Conservation (phyloP, 2,113 vertebrate species). For the Sceloporus tristichus region DNA sequence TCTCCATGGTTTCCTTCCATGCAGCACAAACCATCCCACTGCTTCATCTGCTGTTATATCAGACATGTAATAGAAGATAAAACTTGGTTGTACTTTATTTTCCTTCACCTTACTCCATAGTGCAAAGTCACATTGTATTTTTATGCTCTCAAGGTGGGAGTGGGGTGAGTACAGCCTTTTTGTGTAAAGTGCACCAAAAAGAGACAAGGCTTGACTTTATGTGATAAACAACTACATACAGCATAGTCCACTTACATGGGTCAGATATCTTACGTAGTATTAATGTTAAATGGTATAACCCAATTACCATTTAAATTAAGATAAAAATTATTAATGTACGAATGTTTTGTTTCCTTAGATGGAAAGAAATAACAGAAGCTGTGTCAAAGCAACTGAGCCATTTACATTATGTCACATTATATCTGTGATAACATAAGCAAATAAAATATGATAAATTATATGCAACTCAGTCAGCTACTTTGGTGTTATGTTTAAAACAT, state of each 20-base stretch:
- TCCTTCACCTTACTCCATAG: neutral
- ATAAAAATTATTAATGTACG: neutral
- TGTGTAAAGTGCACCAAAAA: neutral
- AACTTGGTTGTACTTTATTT: neutral
- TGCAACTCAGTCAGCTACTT: neutral
- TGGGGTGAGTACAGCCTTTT: neutral
- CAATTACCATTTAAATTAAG: neutral
- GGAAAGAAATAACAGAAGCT: neutral
- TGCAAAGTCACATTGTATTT: conserved; percentile 12
- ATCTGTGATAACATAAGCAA: neutral
- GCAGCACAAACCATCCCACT: neutral
- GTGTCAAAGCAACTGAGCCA: too few species aligned
- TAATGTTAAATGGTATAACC: neutral
- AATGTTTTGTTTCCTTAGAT: neutral
- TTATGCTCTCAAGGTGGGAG: conserved; percentile 28
- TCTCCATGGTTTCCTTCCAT: too few species aligned
- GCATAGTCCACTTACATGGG: neutral
- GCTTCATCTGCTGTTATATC: neutral
- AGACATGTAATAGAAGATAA: neutral
- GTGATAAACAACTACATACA: neutral
- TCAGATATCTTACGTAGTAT: neutral
- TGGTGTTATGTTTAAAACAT: neutral
- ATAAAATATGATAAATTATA: neutral
- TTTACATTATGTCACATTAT: neutral
- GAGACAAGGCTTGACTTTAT: neutral